phyloP scores from a whole-genome alignment of 23 tunicate genomes.

The Trididemnum nubilum region DNA sequence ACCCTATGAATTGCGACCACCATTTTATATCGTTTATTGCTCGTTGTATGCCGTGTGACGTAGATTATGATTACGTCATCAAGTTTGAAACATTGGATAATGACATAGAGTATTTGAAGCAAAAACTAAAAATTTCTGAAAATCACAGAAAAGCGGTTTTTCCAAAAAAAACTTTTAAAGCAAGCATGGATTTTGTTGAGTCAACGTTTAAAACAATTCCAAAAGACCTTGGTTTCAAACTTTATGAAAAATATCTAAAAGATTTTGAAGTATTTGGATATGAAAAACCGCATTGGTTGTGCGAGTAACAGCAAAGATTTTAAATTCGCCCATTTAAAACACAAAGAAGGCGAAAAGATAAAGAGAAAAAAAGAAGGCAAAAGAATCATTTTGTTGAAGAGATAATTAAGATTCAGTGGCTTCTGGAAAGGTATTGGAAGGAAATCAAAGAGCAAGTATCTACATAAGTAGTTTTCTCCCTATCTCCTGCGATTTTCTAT shows the following conservation, averaged over 20 bases:
- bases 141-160: slow-evolving; percentile 16
- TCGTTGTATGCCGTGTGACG: neutral
- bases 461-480: too few relatives aligned
- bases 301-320: too few relatives aligned
- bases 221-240: too few relatives aligned
- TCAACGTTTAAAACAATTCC: slow-evolving; percentile 4
- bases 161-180: neutral
- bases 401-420: too few relatives aligned
- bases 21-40: slow-evolving; percentile 2
- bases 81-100: slow-evolving; percentile 27
- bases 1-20: neutral
- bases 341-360: too few relatives aligned
- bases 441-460: too few relatives aligned
- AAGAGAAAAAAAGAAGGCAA: too few relatives aligned
- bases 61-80: slow-evolving; percentile 5
- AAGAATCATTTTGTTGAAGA: too few relatives aligned
- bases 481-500: too few relatives aligned
- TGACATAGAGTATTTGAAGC: slow-evolving; percentile 22
- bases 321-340: too few relatives aligned
- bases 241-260: slow-evolving; percentile 2
- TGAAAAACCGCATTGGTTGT: too few relatives aligned
- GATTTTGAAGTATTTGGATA: slow-evolving; percentile 43
- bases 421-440: too few relatives aligned
- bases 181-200: neutral
- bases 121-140: neutral